These are phyloP conservation scores for Sinotaia quadrata DNA, from an alignment of 2,888 invertebrate species.

Conservation along the genomic window DNA sequence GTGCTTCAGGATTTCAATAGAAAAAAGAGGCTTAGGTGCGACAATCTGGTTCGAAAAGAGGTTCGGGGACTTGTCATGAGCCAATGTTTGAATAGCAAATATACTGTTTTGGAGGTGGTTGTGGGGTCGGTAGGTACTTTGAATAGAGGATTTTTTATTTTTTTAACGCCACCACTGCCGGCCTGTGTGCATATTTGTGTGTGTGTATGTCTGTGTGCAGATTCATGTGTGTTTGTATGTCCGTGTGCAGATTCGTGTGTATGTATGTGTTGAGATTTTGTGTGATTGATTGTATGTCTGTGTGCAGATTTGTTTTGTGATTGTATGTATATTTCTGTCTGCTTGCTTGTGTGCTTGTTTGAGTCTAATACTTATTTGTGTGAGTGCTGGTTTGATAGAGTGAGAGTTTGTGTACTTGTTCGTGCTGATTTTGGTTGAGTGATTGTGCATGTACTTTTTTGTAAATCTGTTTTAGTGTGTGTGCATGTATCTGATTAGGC, in stretches of 20 bases:
- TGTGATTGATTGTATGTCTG: background rate
- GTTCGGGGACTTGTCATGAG: no score
- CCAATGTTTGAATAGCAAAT: no score
- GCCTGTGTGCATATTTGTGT: background rate
- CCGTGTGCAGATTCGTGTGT: background rate
- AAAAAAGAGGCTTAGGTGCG: no score
- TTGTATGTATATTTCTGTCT: background rate
- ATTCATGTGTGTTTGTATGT: background rate
- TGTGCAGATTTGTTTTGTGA: background rate
- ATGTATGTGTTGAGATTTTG: background rate
- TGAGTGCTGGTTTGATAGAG: background rate
- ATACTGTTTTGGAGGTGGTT: no score
- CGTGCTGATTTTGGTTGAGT: background rate
- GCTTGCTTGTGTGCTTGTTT: background rate
- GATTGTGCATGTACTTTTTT: background rate
- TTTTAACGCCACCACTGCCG: no score
- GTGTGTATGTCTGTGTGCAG: background rate
- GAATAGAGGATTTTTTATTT: no score
- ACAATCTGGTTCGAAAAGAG: no score
- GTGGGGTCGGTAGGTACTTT: no score
- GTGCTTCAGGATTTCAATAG: no score
- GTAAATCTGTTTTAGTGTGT: background rate
- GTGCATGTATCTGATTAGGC: slow-evolving; percentile 3
- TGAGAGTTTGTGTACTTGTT: background rate
- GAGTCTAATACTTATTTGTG: background rate